phyloP scores from a whole-genome alignment of 2,888 invertebrate genomes.

The Azorinus chamasolen region DNA sequence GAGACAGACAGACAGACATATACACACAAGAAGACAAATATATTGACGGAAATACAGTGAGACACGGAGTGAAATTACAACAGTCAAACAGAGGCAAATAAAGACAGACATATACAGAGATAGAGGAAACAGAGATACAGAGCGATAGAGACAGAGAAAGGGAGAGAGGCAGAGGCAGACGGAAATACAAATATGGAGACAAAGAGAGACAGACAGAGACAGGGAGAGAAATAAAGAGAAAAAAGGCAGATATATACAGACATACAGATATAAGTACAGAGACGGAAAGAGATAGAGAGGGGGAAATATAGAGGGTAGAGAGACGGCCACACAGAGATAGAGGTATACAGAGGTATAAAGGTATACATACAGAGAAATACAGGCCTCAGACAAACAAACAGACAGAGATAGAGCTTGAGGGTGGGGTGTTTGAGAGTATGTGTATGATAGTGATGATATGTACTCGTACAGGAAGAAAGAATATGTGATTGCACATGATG shows the following conservation, averaged over 20 bases:
- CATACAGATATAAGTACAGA: background rate
- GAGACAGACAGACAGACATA: background rate
- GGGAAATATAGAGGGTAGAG: too few species aligned
- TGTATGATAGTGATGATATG: too few species aligned
- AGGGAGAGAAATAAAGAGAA: background rate
- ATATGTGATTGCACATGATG: too few species aligned
- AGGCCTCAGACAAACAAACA: too few species aligned
- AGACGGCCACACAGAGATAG: too few species aligned
- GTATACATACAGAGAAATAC: too few species aligned
- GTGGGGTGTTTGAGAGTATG: too few species aligned
- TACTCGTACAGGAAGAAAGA: too few species aligned
- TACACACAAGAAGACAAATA: background rate
- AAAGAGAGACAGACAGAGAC: background rate
- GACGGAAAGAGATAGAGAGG: too few species aligned
- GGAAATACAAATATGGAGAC: background rate
- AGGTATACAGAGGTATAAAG: too few species aligned
- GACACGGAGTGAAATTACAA: background rate
- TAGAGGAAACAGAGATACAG: background rate
- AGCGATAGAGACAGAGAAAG: background rate
- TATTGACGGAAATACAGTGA: background rate
- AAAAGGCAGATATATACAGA: background rate
- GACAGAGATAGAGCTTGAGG: too few species aligned
- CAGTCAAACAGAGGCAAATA: background rate
- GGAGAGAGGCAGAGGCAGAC: background rate
- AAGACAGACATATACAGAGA: background rate